A percentile compares a stretch with the other conserved stretches of the same genome.
phyloP scores from a whole-genome alignment of 1,140 invertebrate genomes.

The Drosophila ananassae region DNA sequence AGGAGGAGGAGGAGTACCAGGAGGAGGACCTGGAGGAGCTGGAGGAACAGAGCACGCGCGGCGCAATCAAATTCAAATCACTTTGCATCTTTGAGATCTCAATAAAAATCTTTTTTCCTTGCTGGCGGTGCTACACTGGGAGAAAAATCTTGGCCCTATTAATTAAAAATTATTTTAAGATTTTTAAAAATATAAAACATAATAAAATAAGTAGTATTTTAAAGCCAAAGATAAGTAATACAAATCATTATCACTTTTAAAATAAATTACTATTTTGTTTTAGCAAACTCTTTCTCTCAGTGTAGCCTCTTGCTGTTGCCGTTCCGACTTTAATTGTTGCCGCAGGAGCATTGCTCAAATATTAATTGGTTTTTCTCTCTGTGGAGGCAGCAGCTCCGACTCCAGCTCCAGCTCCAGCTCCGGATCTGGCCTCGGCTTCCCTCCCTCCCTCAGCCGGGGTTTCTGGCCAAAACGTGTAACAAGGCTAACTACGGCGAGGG shows the following conservation, averaged over 20 bases:
- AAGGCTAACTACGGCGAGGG: neutral
- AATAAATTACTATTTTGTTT: too few species aligned
- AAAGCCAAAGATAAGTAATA: too few species aligned
- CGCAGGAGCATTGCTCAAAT: slow-evolving; percentile 82
- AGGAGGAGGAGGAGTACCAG: neutral
- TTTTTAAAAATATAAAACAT: neutral
- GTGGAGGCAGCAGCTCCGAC: slow-evolving; percentile 16
- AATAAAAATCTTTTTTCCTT: slow-evolving; percentile 69
- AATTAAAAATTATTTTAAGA: neutral
- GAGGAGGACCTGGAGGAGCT: neutral
- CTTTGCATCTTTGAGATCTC: slow-evolving; percentile 82
- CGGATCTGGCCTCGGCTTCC: neutral
- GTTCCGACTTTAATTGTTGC: slow-evolving; percentile 78
- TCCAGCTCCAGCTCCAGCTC: too few species aligned
- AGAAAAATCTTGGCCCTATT: neutral
- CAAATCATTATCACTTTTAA: too few species aligned
- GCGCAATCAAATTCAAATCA: slow-evolving; percentile 81
- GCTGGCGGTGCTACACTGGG: slow-evolving; percentile 1
- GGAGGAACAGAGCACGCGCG: slow-evolving; percentile 63
- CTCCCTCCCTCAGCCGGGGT: slow-evolving; percentile 40
- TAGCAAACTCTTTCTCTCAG: slow-evolving; percentile 10
- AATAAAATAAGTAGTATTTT: too few species aligned
- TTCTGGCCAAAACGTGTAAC: slow-evolving; percentile 60
- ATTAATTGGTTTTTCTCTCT: slow-evolving; percentile 78
- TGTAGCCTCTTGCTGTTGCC: slow-evolving; percentile 49